A percentile compares a stretch with the other conserved stretches of the same genome.
These are phyloP conservation scores for Emesis russula DNA, from an alignment of 2,888 invertebrate genomes.

Conservation along the genomic window DNA sequence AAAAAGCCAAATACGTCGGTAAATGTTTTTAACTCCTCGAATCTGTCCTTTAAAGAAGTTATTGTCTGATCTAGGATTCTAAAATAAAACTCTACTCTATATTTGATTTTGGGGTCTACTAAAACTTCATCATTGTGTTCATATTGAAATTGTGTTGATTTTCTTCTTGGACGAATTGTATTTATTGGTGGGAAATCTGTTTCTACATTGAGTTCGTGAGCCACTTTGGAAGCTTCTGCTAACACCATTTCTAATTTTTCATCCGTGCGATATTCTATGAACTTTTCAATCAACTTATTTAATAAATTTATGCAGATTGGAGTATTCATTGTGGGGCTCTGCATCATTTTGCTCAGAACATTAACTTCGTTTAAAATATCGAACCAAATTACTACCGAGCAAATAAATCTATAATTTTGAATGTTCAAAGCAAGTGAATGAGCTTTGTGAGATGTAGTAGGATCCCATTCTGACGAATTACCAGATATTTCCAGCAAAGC, in stretches of 20 bases:
- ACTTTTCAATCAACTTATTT: constrained; percentile 1
- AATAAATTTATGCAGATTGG: not conserved
- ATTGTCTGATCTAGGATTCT: too few relatives aligned
- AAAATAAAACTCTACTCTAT: too few relatives aligned
- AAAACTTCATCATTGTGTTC: constrained; percentile 21
- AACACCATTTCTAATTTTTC: constrained; percentile 10
- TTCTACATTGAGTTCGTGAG: constrained; percentile 22
- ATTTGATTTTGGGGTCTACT: constrained; percentile 26
- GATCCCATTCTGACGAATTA: not conserved
- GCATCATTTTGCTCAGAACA: too few relatives aligned
- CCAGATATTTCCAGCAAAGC: too few relatives aligned
- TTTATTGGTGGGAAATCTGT: not conserved
- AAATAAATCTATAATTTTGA: too few relatives aligned
- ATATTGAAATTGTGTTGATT: constrained; percentile 21
- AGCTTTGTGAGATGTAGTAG: not conserved
- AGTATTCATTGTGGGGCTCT: too few relatives aligned
- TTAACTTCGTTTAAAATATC: too few relatives aligned
- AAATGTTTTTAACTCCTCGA: too few relatives aligned
- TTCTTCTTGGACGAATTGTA: not conserved
- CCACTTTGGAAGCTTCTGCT: constrained; percentile 19
- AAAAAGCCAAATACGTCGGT: too few relatives aligned
- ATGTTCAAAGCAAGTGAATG: not conserved
- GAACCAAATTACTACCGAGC: too few relatives aligned
- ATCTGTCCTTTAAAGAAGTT: too few relatives aligned
- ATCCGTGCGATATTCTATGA: not conserved